Conservation (phyloP, 2,113 vertebrate species). For the Tympanuchus pallidicinctus region DNA sequence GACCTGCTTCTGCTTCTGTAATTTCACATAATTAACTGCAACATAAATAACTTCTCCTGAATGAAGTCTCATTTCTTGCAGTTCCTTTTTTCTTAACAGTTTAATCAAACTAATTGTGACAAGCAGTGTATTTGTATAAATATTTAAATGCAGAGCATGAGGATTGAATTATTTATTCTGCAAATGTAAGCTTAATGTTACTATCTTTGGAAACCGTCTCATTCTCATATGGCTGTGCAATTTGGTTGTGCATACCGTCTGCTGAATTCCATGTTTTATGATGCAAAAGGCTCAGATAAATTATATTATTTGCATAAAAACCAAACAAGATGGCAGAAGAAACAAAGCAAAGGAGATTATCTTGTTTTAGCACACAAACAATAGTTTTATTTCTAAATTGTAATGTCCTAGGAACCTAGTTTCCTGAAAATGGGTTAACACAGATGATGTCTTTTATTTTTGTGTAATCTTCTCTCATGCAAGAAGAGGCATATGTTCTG, state of each 20-base stretch:
- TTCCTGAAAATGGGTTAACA: constrained; percentile 43
- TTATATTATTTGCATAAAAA: background rate
- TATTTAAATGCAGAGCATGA: constrained; percentile 69
- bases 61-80: constrained; percentile 42
- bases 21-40: constrained; percentile 22
- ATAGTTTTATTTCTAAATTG: background rate
- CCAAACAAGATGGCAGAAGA: background rate
- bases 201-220: constrained; percentile 61
- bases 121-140: constrained; percentile 64
- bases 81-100: constrained; percentile 59
- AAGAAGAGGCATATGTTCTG: background rate
- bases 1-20: background rate
- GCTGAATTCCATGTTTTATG: background rate
- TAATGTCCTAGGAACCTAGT: background rate
- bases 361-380: background rate
- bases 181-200: constrained; percentile 37
- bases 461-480: background rate
- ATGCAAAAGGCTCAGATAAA: constrained; percentile 24
- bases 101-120: constrained; percentile 69
- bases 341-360: background rate
- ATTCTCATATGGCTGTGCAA: background rate
- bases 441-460: constrained; percentile 22
- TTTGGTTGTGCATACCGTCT: background rate
- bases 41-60: constrained; percentile 43
- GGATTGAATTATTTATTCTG: constrained; percentile 69